Percentiles rank a stretch among this genome's conserved stretches.
Evolutionary conservation across 2,888 invertebrate species (phyloP).

Genomic region (Brassicogethes aeneus): DNA sequence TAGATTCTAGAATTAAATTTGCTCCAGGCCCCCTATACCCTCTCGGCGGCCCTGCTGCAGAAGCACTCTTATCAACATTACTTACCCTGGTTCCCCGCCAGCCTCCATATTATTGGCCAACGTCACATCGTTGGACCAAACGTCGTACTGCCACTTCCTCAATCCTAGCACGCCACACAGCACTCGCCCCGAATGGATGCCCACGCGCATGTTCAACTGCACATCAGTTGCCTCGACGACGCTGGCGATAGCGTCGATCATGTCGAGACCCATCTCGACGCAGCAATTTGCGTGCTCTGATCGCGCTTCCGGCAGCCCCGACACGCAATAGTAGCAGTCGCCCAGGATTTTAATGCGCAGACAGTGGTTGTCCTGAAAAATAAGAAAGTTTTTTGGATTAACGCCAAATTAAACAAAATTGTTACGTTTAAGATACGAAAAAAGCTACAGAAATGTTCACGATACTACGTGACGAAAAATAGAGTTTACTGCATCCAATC

Average conservation of each 20-base stretch:
- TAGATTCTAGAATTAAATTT: no score
- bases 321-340: slow-evolving; percentile 91
- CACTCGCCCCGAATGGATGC: slow-evolving; percentile 85
- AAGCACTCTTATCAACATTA: no score
- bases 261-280: slow-evolving; percentile 78
- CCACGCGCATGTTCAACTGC: slow-evolving; percentile 87
- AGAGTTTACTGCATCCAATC: no score
- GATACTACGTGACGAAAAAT: no score
- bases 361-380: slow-evolving; percentile 67
- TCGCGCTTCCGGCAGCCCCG: slow-evolving; percentile 82
- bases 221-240: slow-evolving; percentile 89
- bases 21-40: no score
- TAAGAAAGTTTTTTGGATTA: no score
- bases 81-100: slow-evolving; percentile 81
- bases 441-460: no score
- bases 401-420: no score
- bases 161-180: slow-evolving; percentile 84
- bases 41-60: no score
- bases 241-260: slow-evolving; percentile 78
- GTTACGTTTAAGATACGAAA: no score
- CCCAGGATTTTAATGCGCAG: slow-evolving; percentile 78
- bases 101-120: slow-evolving; percentile 86
- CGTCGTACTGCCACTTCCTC: slow-evolving; percentile 90
- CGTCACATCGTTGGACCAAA: slow-evolving; percentile 90
- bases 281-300: slow-evolving; percentile 90